A percentile compares a stretch with the other conserved stretches of the same genome.
Evolutionary conservation across 1,140 invertebrate species (phyloP).

Genomic region (Belonocnema kinseyi): DNA sequence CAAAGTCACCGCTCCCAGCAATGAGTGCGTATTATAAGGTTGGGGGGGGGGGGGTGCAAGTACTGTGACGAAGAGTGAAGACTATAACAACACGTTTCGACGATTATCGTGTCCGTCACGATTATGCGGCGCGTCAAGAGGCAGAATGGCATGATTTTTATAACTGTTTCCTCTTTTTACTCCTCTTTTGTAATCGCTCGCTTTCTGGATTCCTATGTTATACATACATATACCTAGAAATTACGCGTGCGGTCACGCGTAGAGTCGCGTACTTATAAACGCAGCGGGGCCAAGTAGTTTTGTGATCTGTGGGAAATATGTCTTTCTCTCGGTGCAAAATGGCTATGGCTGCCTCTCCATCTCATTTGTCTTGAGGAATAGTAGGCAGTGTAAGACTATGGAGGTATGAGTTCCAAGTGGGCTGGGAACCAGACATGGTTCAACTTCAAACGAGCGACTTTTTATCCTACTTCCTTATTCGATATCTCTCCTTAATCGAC

Average conservation of each 20-base stretch:
- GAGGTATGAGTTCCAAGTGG: conserved; percentile 51
- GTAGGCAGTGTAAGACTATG: conserved; percentile 46
- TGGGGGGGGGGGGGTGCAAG: conserved; percentile 28
- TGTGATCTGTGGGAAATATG: conserved; percentile 60
- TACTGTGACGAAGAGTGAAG: conserved; percentile 51
- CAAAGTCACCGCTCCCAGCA: conserved; percentile 22
- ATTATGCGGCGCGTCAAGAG: conserved; percentile 53
- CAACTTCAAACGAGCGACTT: conserved; percentile 56
- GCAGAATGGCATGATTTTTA: conserved; percentile 50
- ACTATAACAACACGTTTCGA: conserved; percentile 50
- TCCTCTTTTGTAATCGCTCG: conserved; percentile 44
- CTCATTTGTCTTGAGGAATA: conserved; percentile 15
- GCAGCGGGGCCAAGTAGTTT: conserved; percentile 49
- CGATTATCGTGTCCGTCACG: conserved; percentile 53
- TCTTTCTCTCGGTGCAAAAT: conserved; percentile 49
- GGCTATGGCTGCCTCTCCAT: conserved; percentile 48
- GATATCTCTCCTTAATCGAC: conserved; percentile 59
- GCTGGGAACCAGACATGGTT: conserved; percentile 59
- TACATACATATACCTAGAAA: conserved; percentile 44
- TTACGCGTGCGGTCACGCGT: conserved; percentile 52
- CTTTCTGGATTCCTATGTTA: conserved; percentile 47
- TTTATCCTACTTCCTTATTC: conserved; percentile 60
- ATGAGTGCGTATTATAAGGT: background rate
- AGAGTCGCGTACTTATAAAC: background rate
- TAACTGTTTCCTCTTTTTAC: conserved; percentile 48